Evolutionary conservation across 2,113 vertebrate genomes (phyloP).

Genomic region (Anolis sagrei): DNA sequence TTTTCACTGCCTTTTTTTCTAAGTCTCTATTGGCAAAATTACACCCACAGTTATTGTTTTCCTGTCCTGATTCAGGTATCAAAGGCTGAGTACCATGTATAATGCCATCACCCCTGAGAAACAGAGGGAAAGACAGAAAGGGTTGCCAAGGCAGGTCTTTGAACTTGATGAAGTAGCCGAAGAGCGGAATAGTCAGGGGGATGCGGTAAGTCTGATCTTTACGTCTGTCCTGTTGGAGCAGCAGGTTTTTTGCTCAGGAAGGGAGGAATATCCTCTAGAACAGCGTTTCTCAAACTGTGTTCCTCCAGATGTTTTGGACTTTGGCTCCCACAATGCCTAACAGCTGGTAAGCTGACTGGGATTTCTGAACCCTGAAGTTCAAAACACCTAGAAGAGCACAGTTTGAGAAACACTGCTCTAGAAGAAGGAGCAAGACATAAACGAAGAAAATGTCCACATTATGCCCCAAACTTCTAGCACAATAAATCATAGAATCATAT

Average conservation of each 20-base stretch:
- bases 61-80: conserved; percentile 76
- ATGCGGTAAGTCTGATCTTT: neutral
- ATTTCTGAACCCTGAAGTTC: no score
- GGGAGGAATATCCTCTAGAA: neutral
- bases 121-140: conserved; percentile 85
- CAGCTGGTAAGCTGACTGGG: no score
- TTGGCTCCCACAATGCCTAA: no score
- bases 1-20: neutral
- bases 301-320: neutral
- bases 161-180: conserved; percentile 84
- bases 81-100: conserved; percentile 80
- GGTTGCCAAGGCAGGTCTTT: conserved; percentile 85
- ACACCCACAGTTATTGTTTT: neutral
- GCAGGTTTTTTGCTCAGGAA: neutral
- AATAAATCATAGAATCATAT: no score
- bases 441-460: neutral
- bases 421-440: neutral
- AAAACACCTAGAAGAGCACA: no score
- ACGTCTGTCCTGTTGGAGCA: neutral
- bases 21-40: no score
- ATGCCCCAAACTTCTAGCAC: neutral
- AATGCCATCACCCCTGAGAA: conserved; percentile 81
- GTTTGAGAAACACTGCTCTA: no score
- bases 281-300: no score
- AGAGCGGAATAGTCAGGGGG: conserved; percentile 77